These are phyloP conservation scores for Oligia latruncula DNA, from an alignment of 2,888 invertebrate genomes.

Conservation along the genomic window DNA sequence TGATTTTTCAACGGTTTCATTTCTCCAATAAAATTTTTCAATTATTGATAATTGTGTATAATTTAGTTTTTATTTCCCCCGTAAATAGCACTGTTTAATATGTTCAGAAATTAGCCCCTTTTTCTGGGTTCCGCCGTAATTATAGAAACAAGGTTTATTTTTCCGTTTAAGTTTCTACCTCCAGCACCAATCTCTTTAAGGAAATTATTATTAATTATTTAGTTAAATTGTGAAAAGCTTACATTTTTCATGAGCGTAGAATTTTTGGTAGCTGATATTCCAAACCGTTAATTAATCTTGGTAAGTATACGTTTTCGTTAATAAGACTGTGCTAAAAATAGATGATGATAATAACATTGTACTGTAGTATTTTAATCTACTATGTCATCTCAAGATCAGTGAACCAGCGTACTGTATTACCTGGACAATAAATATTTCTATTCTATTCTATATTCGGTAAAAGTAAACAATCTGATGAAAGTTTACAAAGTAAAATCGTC, in stretches of 20 bases:
- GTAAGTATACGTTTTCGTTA: neutral
- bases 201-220: neutral
- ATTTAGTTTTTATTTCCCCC: conserved; percentile 50
- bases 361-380: too few species aligned
- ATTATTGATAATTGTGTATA: conserved; percentile 53
- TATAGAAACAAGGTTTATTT: neutral
- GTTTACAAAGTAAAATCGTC: neutral
- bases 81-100: conserved; percentile 39
- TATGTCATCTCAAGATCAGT: too few species aligned
- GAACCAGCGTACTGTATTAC: too few species aligned
- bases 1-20: conserved; percentile 27
- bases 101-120: conserved; percentile 50
- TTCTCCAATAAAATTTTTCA: conserved; percentile 48
- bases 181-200: neutral
- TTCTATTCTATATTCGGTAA: too few species aligned
- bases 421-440: too few species aligned
- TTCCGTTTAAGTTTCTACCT: neutral
- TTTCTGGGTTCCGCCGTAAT: conserved; percentile 52
- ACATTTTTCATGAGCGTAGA: neutral
- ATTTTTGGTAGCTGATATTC: neutral
- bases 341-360: neutral
- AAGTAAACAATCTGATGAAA: neutral
- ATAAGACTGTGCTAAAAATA: neutral
- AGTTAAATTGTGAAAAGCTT: neutral
- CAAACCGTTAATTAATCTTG: neutral